A percentile compares a stretch with the other conserved stretches of the same genome.
Evolutionary conservation across 2,113 vertebrate species (phyloP).

Genomic region (Gnathonemus echidnorhynchus): DNA sequence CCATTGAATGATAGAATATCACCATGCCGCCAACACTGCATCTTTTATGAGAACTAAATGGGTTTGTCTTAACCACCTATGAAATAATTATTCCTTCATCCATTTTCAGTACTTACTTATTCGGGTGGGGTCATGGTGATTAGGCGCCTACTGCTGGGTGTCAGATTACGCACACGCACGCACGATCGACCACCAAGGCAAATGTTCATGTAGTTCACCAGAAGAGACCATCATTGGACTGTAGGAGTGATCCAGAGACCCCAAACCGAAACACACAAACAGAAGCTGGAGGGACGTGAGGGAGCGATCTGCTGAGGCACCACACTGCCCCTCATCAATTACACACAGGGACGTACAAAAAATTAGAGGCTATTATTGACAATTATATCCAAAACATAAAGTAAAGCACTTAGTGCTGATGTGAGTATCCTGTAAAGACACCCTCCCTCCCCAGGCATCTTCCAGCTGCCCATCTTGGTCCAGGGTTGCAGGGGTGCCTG

Average conservation of each 20-base stretch:
- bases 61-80: not conserved
- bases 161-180: not conserved
- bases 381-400: not conserved
- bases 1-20: not conserved
- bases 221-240: not conserved
- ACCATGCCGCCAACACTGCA: not conserved
- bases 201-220: not conserved
- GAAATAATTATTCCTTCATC: constrained; percentile 1
- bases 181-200: not conserved
- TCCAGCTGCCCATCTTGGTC: not conserved
- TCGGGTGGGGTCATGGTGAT: not conserved
- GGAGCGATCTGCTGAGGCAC: not conserved
- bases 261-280: not conserved
- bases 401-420: constrained; percentile 3
- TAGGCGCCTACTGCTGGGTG: not conserved
- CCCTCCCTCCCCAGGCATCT: not conserved
- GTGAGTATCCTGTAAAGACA: not conserved
- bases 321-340: not conserved
- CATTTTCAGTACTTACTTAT: not conserved
- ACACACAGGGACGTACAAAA: not conserved
- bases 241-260: not conserved
- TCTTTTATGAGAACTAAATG: not conserved
- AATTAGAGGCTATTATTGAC: not conserved
- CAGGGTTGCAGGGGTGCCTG: not conserved
- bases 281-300: not conserved